Evolutionary conservation across 2,888 invertebrate genomes (phyloP).

Genomic region (Eupithecia abbreviata): DNA sequence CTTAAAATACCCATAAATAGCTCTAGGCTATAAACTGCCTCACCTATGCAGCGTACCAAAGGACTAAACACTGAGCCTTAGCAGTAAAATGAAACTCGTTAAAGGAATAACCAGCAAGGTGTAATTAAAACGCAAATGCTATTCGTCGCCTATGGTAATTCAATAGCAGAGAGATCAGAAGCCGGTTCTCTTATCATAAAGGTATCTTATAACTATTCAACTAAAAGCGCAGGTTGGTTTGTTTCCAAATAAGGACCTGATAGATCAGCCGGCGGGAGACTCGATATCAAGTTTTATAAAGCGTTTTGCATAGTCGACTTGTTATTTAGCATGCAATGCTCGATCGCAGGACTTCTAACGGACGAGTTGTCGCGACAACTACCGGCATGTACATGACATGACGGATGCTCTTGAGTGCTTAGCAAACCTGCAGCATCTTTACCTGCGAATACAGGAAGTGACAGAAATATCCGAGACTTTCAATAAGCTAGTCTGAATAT

Average conservation of each 20-base stretch:
- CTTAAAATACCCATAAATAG: conserved; percentile 15
- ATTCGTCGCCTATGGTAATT: conserved; percentile 63
- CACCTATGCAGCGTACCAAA: conserved; percentile 41
- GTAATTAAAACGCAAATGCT: conserved; percentile 59
- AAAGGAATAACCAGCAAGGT: conserved; percentile 36
- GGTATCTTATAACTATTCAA: conserved; percentile 53
- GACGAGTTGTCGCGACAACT: conserved; percentile 70
- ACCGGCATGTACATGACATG: conserved; percentile 55
- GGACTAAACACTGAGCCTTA: conserved; percentile 15
- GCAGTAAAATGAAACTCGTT: conserved; percentile 46
- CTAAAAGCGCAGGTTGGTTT: conserved; percentile 57
- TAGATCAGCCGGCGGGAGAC: conserved; percentile 53
- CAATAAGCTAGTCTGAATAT: conserved; percentile 13
- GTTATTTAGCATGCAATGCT: conserved; percentile 71
- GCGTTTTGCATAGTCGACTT: conserved; percentile 60
- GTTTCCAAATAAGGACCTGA: conserved; percentile 67
- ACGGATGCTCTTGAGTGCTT: conserved; percentile 42
- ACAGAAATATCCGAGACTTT: conserved; percentile 35
- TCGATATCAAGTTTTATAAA: conserved; percentile 57
- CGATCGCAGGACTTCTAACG: conserved; percentile 66
- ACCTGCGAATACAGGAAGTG: conserved; percentile 38
- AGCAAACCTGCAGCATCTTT: conserved; percentile 30
- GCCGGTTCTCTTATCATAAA: conserved; percentile 52
- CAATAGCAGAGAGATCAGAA: conserved; percentile 55
- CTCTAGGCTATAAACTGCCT: conserved; percentile 17